These are phyloP conservation scores for Carcina quercana DNA, from an alignment of 2,888 invertebrate genomes.

Conservation along the genomic window DNA sequence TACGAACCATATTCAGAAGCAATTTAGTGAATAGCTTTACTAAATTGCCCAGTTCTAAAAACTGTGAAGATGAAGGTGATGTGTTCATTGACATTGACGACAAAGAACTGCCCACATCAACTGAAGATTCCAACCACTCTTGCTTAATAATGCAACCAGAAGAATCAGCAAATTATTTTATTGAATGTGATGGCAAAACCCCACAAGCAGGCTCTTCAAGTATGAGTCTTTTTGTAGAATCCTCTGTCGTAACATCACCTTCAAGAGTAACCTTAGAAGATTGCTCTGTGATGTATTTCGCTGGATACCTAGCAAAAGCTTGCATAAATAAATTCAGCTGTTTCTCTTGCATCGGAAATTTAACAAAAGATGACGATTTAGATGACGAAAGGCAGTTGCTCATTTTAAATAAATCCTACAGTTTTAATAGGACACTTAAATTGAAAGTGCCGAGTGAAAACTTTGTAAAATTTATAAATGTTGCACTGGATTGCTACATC, in stretches of 20 bases:
- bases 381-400: too few species aligned
- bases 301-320: conserved; percentile 4
- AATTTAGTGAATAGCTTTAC: conserved; percentile 6
- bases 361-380: too few species aligned
- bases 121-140: background rate
- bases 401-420: conserved; percentile 4
- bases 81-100: background rate
- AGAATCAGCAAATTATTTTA: background rate
- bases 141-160: background rate
- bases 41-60: background rate
- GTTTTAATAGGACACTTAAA: too few species aligned
- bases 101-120: background rate
- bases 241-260: background rate
- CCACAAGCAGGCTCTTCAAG: background rate
- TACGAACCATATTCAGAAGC: conserved; percentile 10
- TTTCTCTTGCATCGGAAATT: too few species aligned
- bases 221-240: background rate
- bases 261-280: conserved; percentile 4
- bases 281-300: conserved; percentile 6
- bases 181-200: background rate
- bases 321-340: too few species aligned
- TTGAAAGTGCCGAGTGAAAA: too few species aligned
- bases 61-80: too few species aligned
- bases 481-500: too few species aligned
- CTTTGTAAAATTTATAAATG: too few species aligned